Conservation (phyloP, 2,888 invertebrate genomes). For the Bombyx huttoni region DNA sequence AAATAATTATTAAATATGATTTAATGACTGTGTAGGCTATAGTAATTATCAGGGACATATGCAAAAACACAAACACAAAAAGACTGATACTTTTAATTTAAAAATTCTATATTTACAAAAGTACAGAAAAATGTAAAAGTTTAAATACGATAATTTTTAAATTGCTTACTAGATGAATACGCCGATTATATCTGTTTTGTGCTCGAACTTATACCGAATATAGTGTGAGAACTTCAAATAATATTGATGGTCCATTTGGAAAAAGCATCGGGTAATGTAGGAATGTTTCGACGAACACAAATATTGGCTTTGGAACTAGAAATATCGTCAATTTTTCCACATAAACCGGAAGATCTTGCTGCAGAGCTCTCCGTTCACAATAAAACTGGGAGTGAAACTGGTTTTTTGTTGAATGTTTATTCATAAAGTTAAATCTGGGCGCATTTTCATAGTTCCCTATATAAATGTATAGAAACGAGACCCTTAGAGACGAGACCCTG, state of each 20-base stretch:
- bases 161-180: neutral
- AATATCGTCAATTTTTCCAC: constrained; percentile 9
- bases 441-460: neutral
- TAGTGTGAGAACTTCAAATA: constrained; percentile 29
- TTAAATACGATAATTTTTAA: too few relatives aligned
- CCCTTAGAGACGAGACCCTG: too few relatives aligned
- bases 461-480: neutral
- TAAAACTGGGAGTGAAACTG: constrained; percentile 3
- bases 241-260: constrained; percentile 19
- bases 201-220: neutral
- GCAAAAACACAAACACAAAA: too few relatives aligned
- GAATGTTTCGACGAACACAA: constrained; percentile 4
- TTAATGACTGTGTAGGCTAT: too few relatives aligned
- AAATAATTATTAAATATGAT: too few relatives aligned
- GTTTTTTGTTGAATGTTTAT: constrained; percentile 2
- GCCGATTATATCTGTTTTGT: neutral
- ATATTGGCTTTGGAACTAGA: constrained; percentile 24
- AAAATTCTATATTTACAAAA: too few relatives aligned
- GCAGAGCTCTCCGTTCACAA: constrained; percentile 10
- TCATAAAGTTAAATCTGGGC: constrained; percentile 3
- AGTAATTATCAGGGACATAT: too few relatives aligned
- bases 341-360: constrained; percentile 3
- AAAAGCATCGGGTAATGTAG: constrained; percentile 16
- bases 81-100: too few relatives aligned
- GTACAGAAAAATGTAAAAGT: too few relatives aligned